Evolutionary conservation across 1,140 invertebrate species (phyloP), one percentile per base, ranked within the genome.

Genomic region (Semibalanus balanoides): DNA sequence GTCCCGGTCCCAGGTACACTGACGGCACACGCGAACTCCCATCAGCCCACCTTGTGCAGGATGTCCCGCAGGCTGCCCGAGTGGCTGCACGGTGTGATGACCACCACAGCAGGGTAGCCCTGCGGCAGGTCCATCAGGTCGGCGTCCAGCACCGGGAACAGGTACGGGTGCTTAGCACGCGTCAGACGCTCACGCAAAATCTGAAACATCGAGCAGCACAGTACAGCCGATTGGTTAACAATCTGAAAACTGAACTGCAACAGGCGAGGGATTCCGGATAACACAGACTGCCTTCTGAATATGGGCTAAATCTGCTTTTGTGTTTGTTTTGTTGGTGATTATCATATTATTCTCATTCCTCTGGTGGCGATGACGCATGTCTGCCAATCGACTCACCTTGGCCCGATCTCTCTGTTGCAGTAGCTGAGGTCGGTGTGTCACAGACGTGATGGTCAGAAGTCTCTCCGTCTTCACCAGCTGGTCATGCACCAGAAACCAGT

Each of bases 401-500:
- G 22, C 51, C 51, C 51, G 11, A 19, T 25, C 22, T 1, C 14
- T 22, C 51, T 64, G 51, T 19, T 64, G 51, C 14, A 64, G 51
- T 19, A 64, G 51, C 11, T 7, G 11, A 3, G 51, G 51, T 22
- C 51, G 51, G 51, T 64, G 51, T 1, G 51, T 64, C n/a, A 72
- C n/a, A 5, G 70, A 72, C 11, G 70, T 78, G 75, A 82, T 82
- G n/a, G 79, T 83, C 31, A 84, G 75, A 35, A 84, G 75, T 9
- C 80, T 76, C 30, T 83, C 83, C 28, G 79, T 79, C 71, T 81
- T 81, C n/a, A 77, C 79, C 30, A 74, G 78, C 3, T 75, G 77
- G 78, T 83, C 83, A 27, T 76, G 77, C 0, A 83, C 83, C 19
- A 81, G 75, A 75, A 83, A 84, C 83, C 83, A 84, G 51, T 82